phyloP scores from a whole-genome alignment of 2,888 invertebrate genomes.

The Protonemura montana region DNA sequence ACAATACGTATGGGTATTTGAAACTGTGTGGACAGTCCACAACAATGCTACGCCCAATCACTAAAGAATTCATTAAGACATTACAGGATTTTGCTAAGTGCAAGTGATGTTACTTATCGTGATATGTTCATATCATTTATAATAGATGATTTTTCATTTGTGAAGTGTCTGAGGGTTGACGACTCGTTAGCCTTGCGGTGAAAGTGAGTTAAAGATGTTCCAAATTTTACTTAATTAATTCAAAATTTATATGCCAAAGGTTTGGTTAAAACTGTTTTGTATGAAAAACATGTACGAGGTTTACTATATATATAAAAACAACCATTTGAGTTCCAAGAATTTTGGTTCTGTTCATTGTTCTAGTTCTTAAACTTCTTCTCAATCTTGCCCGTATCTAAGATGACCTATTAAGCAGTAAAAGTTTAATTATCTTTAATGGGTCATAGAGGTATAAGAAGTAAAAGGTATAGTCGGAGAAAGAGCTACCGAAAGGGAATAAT shows the following conservation, averaged over 20 bases:
- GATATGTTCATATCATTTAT: not conserved
- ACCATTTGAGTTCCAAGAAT: not conserved
- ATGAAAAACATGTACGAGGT: not conserved
- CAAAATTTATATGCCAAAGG: not conserved
- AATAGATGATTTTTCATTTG: constrained; percentile 8
- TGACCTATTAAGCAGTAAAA: constrained; percentile 27
- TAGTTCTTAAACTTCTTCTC: not conserved
- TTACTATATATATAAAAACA: not conserved
- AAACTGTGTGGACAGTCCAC: not conserved
- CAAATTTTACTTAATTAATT: not conserved
- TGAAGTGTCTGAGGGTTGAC: not conserved
- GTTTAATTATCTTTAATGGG: constrained; percentile 30
- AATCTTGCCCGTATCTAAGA: not conserved
- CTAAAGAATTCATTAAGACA: constrained; percentile 22
- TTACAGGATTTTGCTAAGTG: constrained; percentile 25
- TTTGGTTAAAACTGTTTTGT: not conserved
- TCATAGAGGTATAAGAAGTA: not conserved
- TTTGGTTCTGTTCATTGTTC: not conserved
- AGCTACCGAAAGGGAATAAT: not conserved
- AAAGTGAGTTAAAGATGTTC: not conserved
- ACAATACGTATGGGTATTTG: constrained; percentile 23
- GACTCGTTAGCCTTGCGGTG: constrained; percentile 13
- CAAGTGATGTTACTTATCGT: constrained; percentile 28
- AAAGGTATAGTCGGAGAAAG: not conserved
- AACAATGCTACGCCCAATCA: constrained; percentile 23